Percentiles rank a stretch among this genome's conserved stretches.
These are phyloP conservation scores for Plagodis pulveraria DNA, from an alignment of 2,888 invertebrate species.

Conservation along the genomic window DNA sequence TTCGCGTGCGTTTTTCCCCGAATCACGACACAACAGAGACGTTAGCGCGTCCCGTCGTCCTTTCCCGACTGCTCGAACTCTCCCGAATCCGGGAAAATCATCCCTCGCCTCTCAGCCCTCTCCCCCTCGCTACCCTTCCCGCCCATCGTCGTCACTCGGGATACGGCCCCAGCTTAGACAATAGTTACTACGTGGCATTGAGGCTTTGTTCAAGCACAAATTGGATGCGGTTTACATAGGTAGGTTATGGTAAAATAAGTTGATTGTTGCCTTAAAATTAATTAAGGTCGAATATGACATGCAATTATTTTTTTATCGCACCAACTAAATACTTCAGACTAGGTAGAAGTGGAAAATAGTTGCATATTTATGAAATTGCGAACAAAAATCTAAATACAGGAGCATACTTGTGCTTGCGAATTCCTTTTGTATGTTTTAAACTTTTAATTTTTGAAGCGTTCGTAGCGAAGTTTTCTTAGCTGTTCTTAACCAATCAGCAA, in stretches of 20 bases:
- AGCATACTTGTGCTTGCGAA: too few relatives aligned
- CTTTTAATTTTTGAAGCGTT: too few relatives aligned
- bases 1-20: slow-evolving; percentile 43
- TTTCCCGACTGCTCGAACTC: slow-evolving; percentile 31
- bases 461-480: too few relatives aligned
- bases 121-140: slow-evolving; percentile 36
- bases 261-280: slow-evolving; percentile 5
- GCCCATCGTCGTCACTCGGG: slow-evolving; percentile 55
- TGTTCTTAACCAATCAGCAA: too few relatives aligned
- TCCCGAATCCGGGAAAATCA: slow-evolving; percentile 45
- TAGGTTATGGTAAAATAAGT: slow-evolving; percentile 2
- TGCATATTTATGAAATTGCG: too few relatives aligned
- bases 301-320: too few relatives aligned
- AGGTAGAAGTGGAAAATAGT: too few relatives aligned
- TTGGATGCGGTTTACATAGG: slow-evolving; percentile 56
- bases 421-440: too few relatives aligned
- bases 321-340: too few relatives aligned
- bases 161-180: slow-evolving; percentile 58
- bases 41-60: slow-evolving; percentile 36
- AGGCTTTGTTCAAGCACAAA: slow-evolving; percentile 46
- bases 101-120: slow-evolving; percentile 18
- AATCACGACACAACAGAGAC: slow-evolving; percentile 3
- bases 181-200: slow-evolving; percentile 1
- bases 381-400: too few relatives aligned
- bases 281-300: neutral